These are phyloP conservation scores for Phylloscopus trochilus DNA, from an alignment of 2,113 vertebrate genomes.

Conservation along the genomic window DNA sequence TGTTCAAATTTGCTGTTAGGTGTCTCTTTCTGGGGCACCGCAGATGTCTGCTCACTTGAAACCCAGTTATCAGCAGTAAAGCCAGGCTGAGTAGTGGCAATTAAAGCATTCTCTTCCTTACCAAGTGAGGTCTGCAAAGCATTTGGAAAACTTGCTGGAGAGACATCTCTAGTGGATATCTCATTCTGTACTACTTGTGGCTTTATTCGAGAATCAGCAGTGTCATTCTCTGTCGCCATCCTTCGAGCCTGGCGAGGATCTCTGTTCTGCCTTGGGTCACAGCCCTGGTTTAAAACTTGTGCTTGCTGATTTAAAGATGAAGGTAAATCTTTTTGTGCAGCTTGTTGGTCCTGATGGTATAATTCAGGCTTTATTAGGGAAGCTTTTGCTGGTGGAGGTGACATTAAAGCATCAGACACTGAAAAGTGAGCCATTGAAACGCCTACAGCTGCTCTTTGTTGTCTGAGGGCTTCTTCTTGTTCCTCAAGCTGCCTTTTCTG, in stretches of 20 bases:
- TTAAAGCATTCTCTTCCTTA: constrained; percentile 40
- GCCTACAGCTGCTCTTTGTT: constrained; percentile 91
- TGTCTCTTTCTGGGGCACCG: neutral
- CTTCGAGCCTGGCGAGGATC: constrained; percentile 84
- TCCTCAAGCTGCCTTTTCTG: constrained; percentile 91
- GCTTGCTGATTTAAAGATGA: constrained; percentile 47
- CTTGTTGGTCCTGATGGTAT: constrained; percentile 79
- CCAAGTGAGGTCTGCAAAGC: constrained; percentile 3
- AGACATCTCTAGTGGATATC: neutral
- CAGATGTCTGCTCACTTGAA: constrained; percentile 15
- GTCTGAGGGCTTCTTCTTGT: constrained; percentile 90
- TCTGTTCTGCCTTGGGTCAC: constrained; percentile 85
- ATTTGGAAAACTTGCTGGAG: neutral
- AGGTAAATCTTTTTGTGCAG: constrained; percentile 71
- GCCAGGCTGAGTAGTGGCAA: neutral
- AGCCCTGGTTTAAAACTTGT: constrained; percentile 75
- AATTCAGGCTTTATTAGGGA: constrained; percentile 74
- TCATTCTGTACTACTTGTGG: neutral
- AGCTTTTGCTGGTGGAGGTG: constrained; percentile 81
- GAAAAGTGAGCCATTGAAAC: constrained; percentile 97
- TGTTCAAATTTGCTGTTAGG: constrained; percentile 37
- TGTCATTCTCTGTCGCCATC: constrained; percentile 63
- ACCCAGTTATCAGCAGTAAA: constrained; percentile 55
- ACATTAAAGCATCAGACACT: constrained; percentile 90
- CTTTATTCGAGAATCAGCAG: neutral